Evolutionary conservation across 2,888 invertebrate species (phyloP).

Genomic region (Plusia festucae): DNA sequence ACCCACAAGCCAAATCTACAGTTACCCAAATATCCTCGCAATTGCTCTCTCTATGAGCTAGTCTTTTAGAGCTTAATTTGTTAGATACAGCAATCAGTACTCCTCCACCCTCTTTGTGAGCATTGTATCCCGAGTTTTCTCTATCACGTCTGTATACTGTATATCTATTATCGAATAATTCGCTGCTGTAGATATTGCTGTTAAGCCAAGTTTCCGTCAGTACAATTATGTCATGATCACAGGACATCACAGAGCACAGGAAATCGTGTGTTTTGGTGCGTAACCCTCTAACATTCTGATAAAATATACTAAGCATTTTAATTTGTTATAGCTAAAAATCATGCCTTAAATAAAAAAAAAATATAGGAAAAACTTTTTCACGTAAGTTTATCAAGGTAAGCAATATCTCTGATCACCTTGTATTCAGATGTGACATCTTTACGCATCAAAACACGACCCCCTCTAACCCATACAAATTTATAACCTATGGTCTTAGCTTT

Average conservation of each 20-base stretch:
- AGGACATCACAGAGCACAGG: not conserved
- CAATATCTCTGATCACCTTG: not conserved
- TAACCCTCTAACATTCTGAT: no score
- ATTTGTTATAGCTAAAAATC: not conserved
- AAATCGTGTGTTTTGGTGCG: no score
- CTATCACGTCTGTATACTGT: not conserved
- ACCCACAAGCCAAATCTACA: not conserved
- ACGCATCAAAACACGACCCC: no score
- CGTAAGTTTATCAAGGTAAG: not conserved
- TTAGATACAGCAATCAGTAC: not conserved
- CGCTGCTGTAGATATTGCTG: not conserved
- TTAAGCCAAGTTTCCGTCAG: slow-evolving; percentile 10
- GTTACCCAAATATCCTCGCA: slow-evolving; percentile 1
- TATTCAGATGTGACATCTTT: slow-evolving; percentile 3
- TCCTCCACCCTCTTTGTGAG: not conserved
- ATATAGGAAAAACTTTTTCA: no score
- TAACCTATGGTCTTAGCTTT: no score
- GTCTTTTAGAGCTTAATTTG: not conserved
- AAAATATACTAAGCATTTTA: no score
- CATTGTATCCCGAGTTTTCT: not conserved
- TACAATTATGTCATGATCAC: slow-evolving; percentile 1
- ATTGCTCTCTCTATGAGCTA: not conserved
- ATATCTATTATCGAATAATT: slow-evolving; percentile 1
- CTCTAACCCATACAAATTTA: no score
- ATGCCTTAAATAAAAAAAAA: not conserved